Conservation (phyloP, 2,797 vertebrate species). For the Ceryle rudis region DNA sequence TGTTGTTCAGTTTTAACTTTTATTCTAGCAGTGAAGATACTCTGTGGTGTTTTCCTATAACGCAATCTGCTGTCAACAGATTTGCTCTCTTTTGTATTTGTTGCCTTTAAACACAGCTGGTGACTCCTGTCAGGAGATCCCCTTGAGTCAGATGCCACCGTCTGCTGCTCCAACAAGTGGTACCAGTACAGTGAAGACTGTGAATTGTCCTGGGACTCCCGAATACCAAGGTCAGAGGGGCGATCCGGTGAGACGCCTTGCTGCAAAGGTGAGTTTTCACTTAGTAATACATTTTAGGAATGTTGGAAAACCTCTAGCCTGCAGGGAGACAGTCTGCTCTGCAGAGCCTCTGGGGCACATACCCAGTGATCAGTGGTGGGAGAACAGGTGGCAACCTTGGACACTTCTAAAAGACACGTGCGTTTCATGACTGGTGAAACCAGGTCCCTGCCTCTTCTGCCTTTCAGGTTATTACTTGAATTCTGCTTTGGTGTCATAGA, state of each 20-base stretch:
- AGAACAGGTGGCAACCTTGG: not conserved
- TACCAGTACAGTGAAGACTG: constrained; percentile 75
- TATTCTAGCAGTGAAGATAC: not conserved
- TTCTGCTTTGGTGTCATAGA: not conserved
- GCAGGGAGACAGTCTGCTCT: not conserved
- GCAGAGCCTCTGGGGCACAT: not conserved
- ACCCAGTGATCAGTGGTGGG: accelerated
- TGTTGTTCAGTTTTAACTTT: not conserved
- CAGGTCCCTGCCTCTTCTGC: not conserved
- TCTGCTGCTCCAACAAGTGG: constrained; percentile 80
- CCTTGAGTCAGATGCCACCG: constrained; percentile 86
- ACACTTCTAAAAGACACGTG: accelerated
- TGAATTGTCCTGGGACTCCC: constrained; percentile 78
- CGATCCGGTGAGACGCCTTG: constrained; percentile 89
- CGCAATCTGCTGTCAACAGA: not conserved
- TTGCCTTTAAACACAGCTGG: constrained; percentile 75
- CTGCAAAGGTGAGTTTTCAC: constrained; percentile 86
- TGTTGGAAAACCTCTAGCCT: not conserved
- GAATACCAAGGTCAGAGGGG: constrained; percentile 83
- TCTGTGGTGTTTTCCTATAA: not conserved
- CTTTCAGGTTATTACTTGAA: not conserved
- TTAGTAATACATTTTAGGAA: too few relatives aligned
- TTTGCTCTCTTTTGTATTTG: not conserved
- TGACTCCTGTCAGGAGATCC: constrained; percentile 86
- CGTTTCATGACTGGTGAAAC: not conserved